These are phyloP conservation scores for Zaprionus africanus DNA, from an alignment of 1,140 invertebrate genomes.

Conservation along the genomic window DNA sequence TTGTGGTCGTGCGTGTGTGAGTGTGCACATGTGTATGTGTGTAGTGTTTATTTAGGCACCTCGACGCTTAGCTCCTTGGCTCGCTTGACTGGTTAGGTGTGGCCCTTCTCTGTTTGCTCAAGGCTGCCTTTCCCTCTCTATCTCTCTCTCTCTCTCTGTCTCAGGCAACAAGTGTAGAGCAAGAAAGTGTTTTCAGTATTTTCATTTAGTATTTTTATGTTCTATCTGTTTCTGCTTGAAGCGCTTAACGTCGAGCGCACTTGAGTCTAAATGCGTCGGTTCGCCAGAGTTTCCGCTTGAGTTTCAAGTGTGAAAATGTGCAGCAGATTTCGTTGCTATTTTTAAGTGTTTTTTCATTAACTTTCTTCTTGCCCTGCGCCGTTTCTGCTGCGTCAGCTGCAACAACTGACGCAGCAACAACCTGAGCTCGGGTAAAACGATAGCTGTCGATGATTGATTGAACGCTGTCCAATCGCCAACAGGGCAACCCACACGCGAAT, in stretches of 20 bases:
- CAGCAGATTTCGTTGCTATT: not conserved
- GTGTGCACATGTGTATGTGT: slow-evolving; percentile 3
- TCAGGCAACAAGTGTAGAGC: slow-evolving; percentile 62
- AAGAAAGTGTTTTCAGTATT: slow-evolving; percentile 26
- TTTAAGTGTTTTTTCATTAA: not conserved
- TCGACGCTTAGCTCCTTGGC: slow-evolving; percentile 36
- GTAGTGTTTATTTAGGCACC: slow-evolving; percentile 58
- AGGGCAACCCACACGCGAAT: slow-evolving; percentile 8
- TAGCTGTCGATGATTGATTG: slow-evolving; percentile 59
- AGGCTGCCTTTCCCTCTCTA: not conserved
- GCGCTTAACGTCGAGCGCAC: slow-evolving; percentile 17
- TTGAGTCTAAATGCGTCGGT: not conserved
- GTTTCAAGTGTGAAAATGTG: not conserved
- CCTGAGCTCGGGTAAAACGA: slow-evolving; percentile 13
- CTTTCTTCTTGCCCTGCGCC: not conserved
- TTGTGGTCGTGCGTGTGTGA: slow-evolving; percentile 10
- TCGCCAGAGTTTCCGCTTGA: not conserved
- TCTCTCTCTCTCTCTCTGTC: not conserved
- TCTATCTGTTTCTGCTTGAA: slow-evolving; percentile 15
- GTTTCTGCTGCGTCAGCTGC: not conserved
- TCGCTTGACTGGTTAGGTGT: slow-evolving; percentile 57
- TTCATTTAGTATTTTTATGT: slow-evolving; percentile 21
- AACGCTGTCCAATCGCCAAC: slow-evolving; percentile 30
- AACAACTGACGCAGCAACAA: not conserved
- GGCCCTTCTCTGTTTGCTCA: slow-evolving; percentile 40